A percentile compares a stretch with the other conserved stretches of the same genome.
phyloP scores from a whole-genome alignment of 2,888 invertebrate species.

The Acanthosepion pharaonis region DNA sequence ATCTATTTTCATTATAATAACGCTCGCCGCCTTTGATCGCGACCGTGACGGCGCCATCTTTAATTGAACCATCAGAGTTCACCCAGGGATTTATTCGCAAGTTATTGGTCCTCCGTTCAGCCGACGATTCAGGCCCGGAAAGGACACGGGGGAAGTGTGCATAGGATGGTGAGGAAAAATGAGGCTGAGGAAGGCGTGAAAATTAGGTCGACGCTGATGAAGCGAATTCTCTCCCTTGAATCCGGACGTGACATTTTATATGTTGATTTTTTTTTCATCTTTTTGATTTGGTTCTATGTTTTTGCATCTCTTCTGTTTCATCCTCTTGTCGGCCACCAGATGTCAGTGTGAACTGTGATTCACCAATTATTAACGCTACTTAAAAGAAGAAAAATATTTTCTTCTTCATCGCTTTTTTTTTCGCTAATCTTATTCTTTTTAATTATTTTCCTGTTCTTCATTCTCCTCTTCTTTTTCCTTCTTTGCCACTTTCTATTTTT shows the following conservation, averaged over 20 bases:
- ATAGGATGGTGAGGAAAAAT: not conserved
- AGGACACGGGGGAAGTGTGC: not conserved
- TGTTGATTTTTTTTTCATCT: not conserved
- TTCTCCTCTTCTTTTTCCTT: not conserved
- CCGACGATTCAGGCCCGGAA: not conserved
- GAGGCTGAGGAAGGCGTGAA: not conserved
- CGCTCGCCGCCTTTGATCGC: conserved; percentile 37
- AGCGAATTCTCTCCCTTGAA: conserved; percentile 9
- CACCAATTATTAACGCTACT: conserved; percentile 42
- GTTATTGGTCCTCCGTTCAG: conserved; percentile 40
- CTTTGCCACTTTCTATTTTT: not conserved
- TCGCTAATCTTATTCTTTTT: not conserved
- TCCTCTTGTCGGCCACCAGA: not conserved
- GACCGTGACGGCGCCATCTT: conserved; percentile 43
- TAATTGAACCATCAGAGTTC: conserved; percentile 47
- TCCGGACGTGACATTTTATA: not conserved
- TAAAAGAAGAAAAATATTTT: not conserved
- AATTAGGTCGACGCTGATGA: conserved; percentile 2
- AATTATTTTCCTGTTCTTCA: not conserved
- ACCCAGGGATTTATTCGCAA: conserved; percentile 39
- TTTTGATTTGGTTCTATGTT: not conserved
- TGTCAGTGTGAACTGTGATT: conserved; percentile 44
- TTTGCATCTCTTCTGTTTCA: not conserved
- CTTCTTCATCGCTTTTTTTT: not conserved
- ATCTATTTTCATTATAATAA: conserved; percentile 46